Percentiles rank a stretch among this genome's conserved stretches.
Evolutionary conservation across 2,888 invertebrate genomes (phyloP).

Genomic region (Sinopyrophorus schimmeli): DNA sequence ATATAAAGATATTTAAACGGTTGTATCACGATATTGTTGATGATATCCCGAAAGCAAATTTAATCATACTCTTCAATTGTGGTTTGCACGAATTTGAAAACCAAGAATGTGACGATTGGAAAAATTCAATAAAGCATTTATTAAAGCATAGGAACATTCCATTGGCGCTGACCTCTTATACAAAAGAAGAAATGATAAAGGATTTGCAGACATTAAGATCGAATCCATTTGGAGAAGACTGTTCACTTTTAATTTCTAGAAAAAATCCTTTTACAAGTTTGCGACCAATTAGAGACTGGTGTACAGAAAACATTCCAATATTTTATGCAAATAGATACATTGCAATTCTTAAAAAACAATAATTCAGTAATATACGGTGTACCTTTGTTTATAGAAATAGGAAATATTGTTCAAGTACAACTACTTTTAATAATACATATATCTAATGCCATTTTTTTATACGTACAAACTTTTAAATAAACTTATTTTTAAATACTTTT

Average conservation of each 20-base stretch:
- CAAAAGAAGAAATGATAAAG: constrained; percentile 41
- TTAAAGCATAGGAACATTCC: constrained; percentile 36
- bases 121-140: constrained; percentile 39
- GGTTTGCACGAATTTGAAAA: constrained; percentile 46
- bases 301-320: constrained; percentile 36
- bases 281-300: constrained; percentile 45
- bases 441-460: background rate
- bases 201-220: constrained; percentile 38
- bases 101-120: constrained; percentile 41
- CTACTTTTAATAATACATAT: background rate
- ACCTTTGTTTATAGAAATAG: background rate
- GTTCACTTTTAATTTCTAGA: constrained; percentile 34
- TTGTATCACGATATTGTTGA: constrained; percentile 44
- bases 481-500: no score
- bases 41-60: constrained; percentile 40
- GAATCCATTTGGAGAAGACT: constrained; percentile 17
- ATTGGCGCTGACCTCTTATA: constrained; percentile 48
- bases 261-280: constrained; percentile 43
- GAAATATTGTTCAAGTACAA: constrained; percentile 2
- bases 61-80: constrained; percentile 48
- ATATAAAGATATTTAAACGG: constrained; percentile 28
- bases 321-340: constrained; percentile 46
- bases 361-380: background rate
- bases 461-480: no score
- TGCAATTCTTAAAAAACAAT: constrained; percentile 31